Conservation (phyloP, 2,888 invertebrate species). For the Drosophila seclusa region DNA sequence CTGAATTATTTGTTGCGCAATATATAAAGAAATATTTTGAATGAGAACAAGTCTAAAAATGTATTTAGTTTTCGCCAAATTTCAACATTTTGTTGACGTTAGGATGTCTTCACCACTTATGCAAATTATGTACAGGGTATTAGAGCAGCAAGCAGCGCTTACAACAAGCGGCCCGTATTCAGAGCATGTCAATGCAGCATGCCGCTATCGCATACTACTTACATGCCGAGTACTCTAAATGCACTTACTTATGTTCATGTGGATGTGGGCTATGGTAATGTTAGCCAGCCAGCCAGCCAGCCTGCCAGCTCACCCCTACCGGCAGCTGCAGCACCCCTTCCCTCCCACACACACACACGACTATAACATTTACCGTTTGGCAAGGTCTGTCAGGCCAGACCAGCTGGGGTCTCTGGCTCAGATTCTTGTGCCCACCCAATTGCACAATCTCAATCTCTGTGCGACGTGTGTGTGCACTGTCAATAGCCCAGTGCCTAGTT, state of each 20-base stretch:
- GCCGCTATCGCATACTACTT: slow-evolving; percentile 53
- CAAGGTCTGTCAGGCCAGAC: slow-evolving; percentile 68
- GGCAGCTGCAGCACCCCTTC: slow-evolving; percentile 29
- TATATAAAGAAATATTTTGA: neutral
- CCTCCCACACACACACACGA: slow-evolving; percentile 25
- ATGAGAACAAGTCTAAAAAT: neutral
- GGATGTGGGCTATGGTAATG: slow-evolving; percentile 74
- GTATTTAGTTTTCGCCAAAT: neutral
- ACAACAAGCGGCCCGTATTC: slow-evolving; percentile 67
- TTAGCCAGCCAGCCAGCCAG: slow-evolving; percentile 49
- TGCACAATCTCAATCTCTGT: slow-evolving; percentile 74
- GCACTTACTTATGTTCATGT: slow-evolving; percentile 28
- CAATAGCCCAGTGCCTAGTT: slow-evolving; percentile 75
- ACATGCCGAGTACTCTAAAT: slow-evolving; percentile 31
- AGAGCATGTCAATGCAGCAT: slow-evolving; percentile 79
- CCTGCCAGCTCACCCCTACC: slow-evolving; percentile 40
- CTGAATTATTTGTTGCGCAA: neutral
- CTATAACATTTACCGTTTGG: slow-evolving; percentile 74
- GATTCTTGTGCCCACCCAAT: slow-evolving; percentile 75
- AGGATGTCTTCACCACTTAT: neutral
- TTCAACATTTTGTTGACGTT: neutral
- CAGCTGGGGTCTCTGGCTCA: slow-evolving; percentile 67
- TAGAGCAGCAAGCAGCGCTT: slow-evolving; percentile 32
- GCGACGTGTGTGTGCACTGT: slow-evolving; percentile 52
- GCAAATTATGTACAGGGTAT: slow-evolving; percentile 37